phyloP scores from a whole-genome alignment of 2,888 invertebrate genomes.

The Zygaena filipendulae region DNA sequence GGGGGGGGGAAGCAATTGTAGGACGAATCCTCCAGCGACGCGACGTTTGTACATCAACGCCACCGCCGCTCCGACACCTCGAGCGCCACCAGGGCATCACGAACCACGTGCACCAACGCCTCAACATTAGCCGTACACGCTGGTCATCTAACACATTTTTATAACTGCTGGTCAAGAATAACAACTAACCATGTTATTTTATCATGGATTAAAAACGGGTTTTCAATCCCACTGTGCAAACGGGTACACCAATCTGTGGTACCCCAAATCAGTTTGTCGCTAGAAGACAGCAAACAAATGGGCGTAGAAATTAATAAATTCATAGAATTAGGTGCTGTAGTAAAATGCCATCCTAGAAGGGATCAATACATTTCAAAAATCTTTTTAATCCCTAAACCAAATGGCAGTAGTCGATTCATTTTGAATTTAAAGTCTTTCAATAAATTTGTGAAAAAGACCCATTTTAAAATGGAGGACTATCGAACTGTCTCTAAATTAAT shows the following conservation, averaged over 20 bases:
- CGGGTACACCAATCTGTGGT: too few species aligned
- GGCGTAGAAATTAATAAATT: constrained; percentile 2
- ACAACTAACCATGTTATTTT: too few species aligned
- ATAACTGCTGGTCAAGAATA: constrained; percentile 14
- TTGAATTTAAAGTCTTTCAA: constrained; percentile 9
- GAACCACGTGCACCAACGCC: constrained; percentile 4
- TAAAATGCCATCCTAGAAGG: constrained; percentile 1
- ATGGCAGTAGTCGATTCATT: constrained; percentile 6
- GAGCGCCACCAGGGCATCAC: not conserved
- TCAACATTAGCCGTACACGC: constrained; percentile 14
- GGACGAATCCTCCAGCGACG: too few species aligned
- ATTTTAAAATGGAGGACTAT: constrained; percentile 11
- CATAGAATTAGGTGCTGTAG: constrained; percentile 4
- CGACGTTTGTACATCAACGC: too few species aligned
- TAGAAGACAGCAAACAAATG: constrained; percentile 5
- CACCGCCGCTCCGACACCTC: too few species aligned
- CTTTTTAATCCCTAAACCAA: constrained; percentile 6
- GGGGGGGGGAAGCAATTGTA: too few species aligned
- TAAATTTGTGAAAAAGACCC: constrained; percentile 6
- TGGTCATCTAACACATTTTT: constrained; percentile 14
- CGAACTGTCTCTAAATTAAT: constrained; percentile 6
- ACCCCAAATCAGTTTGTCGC: too few species aligned
- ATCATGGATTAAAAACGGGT: too few species aligned
- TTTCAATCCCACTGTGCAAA: too few species aligned
- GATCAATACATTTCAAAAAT: constrained; percentile 3